Percentiles rank a stretch among this genome's conserved stretches.
phyloP scores from a whole-genome alignment of 2,797 vertebrate species.

The Trachurus trachurus region DNA sequence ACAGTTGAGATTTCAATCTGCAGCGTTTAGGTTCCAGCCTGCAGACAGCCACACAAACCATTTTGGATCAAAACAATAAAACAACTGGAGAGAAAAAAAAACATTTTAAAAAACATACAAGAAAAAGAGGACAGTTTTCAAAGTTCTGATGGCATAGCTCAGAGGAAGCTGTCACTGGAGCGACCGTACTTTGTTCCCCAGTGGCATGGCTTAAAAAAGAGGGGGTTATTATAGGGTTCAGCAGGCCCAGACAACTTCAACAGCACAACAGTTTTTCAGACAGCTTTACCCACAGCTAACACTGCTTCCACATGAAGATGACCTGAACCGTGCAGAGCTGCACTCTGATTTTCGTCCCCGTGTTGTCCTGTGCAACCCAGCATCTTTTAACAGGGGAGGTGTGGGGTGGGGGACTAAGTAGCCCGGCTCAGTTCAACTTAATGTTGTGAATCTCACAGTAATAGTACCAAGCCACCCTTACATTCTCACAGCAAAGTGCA shows the following conservation, averaged over 20 bases:
- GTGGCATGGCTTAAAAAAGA: conserved; percentile 72
- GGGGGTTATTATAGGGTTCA: conserved; percentile 70
- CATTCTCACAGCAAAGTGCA: conserved; percentile 87
- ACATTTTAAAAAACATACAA: conserved; percentile 25
- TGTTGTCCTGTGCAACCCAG: conserved; percentile 27
- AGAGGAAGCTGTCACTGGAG: conserved; percentile 83
- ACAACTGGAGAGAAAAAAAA: conserved; percentile 37
- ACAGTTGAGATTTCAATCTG: conserved; percentile 89
- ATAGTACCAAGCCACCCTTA: conserved; percentile 73
- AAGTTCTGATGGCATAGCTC: conserved; percentile 85
- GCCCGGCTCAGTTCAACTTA: conserved; percentile 52
- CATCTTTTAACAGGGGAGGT: conserved; percentile 11
- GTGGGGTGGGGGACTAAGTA: conserved; percentile 5
- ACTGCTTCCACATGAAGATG: conserved; percentile 56
- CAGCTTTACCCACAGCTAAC: conserved; percentile 86
- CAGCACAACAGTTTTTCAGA: conserved; percentile 73
- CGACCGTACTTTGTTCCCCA: conserved; percentile 80
- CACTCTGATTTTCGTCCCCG: conserved; percentile 35
- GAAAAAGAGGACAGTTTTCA: conserved; percentile 67
- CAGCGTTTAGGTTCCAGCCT: conserved; percentile 85
- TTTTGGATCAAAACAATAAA: conserved; percentile 79
- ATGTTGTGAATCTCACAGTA: conserved; percentile 59
- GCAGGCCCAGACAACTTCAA: conserved; percentile 67
- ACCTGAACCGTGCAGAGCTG: conserved; percentile 50
- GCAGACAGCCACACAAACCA: conserved; percentile 83